These are phyloP conservation scores for Gasteruption jaculator DNA, from an alignment of 2,888 invertebrate genomes.

Conservation along the genomic window DNA sequence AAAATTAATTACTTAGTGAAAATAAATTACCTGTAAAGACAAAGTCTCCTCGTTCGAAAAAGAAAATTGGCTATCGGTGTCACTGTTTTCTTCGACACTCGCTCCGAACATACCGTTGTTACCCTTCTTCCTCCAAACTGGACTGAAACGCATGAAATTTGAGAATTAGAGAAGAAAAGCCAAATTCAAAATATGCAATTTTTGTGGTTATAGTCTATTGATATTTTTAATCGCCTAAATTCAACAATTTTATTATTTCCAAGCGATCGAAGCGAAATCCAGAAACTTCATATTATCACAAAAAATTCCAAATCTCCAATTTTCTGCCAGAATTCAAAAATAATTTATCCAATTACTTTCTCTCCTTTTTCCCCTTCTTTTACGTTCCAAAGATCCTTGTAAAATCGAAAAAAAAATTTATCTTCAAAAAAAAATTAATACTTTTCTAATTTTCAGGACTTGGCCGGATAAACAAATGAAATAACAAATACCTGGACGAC, in stretches of 20 bases:
- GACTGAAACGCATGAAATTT: too few species aligned
- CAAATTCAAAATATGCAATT: too few species aligned
- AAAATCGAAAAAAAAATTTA: background rate
- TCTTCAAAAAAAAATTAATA: background rate
- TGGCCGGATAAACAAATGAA: constrained; percentile 19
- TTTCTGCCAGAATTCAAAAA: constrained; percentile 13
- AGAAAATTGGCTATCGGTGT: constrained; percentile 48
- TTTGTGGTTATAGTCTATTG: too few species aligned
- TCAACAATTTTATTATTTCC: too few species aligned
- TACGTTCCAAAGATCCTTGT: too few species aligned
- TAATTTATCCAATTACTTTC: background rate
- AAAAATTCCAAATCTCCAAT: constrained; percentile 29
- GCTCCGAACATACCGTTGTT: constrained; percentile 45
- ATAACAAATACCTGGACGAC: constrained; percentile 40
- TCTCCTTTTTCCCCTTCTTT: background rate
- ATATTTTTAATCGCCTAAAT: too few species aligned
- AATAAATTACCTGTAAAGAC: constrained; percentile 42
- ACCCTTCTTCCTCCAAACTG: constrained; percentile 50
- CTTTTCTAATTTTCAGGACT: constrained; percentile 1
- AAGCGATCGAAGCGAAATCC: too few species aligned
- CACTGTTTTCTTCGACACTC: constrained; percentile 45
- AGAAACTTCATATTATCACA: too few species aligned
- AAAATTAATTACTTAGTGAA: background rate
- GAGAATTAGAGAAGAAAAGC: too few species aligned
- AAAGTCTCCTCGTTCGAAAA: constrained; percentile 48